Conservation (phyloP, 1,140 invertebrate species). For the Euura saliciscinereae region DNA sequence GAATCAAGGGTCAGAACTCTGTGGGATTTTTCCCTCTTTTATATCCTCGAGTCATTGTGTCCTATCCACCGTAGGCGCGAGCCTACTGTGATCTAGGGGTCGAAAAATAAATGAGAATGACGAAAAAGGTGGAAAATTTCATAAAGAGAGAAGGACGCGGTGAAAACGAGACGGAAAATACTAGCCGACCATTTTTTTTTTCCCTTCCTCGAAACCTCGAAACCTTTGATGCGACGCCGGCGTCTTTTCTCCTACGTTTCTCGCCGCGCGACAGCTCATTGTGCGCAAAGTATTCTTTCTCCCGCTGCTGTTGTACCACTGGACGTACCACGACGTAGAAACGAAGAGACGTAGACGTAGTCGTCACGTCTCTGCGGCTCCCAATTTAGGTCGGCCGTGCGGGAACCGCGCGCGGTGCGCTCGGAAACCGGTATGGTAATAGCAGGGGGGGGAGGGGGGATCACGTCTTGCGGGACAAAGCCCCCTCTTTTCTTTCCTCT, state of each 20-base stretch:
- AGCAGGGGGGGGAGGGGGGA: neutral
- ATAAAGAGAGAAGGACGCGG: too few relatives aligned
- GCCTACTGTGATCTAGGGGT: neutral
- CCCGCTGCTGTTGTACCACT: too few relatives aligned
- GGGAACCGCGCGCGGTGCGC: neutral
- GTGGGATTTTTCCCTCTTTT: neutral
- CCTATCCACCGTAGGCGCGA: neutral
- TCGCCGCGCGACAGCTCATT: too few relatives aligned
- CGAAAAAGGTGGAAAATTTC: too few relatives aligned
- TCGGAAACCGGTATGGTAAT: constrained; percentile 2
- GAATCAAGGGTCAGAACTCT: neutral
- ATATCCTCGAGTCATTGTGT: neutral
- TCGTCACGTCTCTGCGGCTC: constrained; percentile 9
- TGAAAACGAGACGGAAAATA: too few relatives aligned
- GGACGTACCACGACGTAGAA: neutral
- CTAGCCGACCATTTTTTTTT: too few relatives aligned
- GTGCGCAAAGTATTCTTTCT: too few relatives aligned
- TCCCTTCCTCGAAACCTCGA: too few relatives aligned
- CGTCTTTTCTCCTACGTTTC: too few relatives aligned
- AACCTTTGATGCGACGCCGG: too few relatives aligned
- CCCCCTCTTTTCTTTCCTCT: neutral
- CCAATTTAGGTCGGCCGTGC: constrained; percentile 2
- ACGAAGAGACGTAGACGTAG: constrained; percentile 12
- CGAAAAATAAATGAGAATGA: too few relatives aligned
- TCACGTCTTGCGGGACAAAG: neutral